phyloP scores from a whole-genome alignment of 2,888 invertebrate genomes.

The Dimorphilus gyrociliatus region DNA sequence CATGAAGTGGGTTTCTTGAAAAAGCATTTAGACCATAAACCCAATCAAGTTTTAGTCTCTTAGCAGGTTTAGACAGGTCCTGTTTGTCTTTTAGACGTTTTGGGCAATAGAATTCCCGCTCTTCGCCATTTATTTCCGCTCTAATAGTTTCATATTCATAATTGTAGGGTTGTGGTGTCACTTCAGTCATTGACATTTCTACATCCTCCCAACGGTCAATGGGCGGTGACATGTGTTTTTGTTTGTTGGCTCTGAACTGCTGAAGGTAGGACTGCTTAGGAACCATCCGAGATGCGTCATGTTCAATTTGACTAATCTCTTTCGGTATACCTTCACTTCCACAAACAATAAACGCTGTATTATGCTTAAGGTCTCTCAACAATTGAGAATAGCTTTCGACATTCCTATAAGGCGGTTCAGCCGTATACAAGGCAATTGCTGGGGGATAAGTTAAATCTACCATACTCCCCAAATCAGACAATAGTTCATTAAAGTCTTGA shows the following conservation, averaged over 20 bases:
- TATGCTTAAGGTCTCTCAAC: conserved; percentile 74
- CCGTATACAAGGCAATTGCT: conserved; percentile 80
- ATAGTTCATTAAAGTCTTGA: conserved; percentile 81
- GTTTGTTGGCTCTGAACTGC: too few relatives aligned
- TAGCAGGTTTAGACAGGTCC: conserved; percentile 19
- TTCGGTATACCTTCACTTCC: conserved; percentile 23
- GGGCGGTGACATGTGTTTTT: too few relatives aligned
- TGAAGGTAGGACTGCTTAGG: neutral
- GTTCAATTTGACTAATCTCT: too few relatives aligned
- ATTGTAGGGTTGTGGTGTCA: too few relatives aligned
- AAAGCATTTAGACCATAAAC: conserved; percentile 24
- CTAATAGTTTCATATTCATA: too few relatives aligned
- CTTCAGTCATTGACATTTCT: too few relatives aligned
- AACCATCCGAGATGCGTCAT: neutral
- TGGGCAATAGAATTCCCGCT: conserved; percentile 23
- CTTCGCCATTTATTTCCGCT: too few relatives aligned
- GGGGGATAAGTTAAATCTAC: conserved; percentile 17
- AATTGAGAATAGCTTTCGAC: conserved; percentile 84
- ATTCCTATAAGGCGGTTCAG: conserved; percentile 60
- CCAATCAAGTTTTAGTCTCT: conserved; percentile 24
- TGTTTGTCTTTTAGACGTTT: conserved; percentile 13
- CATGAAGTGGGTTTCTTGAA: conserved; percentile 16
- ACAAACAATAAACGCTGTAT: conserved; percentile 56
- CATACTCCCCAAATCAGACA: conserved; percentile 53
- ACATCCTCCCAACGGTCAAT: too few relatives aligned